Conservation (phyloP, 1,140 invertebrate species). For the Solen grandis region DNA sequence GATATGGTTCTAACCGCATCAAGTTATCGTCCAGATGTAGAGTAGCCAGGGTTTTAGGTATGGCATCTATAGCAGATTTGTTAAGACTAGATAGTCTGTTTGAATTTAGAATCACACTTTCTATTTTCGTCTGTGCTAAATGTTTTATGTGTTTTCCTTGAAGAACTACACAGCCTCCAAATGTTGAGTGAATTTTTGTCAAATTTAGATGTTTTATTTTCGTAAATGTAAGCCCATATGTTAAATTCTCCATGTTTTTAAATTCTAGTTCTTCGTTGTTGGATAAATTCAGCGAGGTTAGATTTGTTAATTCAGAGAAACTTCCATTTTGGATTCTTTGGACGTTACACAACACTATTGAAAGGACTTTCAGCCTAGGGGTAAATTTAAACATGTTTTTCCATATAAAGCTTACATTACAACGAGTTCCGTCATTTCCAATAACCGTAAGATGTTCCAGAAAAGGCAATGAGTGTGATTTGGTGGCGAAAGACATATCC, state of each 20-base stretch:
- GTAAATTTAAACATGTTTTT: background rate
- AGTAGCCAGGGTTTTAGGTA: background rate
- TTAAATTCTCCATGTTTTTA: conserved; percentile 2
- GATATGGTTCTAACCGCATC: background rate
- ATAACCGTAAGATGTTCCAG: background rate
- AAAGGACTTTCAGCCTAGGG: background rate
- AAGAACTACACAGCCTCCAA: conserved; percentile 5
- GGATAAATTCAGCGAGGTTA: background rate
- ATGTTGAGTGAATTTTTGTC: conserved; percentile 5
- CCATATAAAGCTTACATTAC: background rate
- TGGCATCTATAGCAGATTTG: background rate
- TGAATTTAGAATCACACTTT: background rate
- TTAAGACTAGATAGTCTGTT: background rate
- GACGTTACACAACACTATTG: background rate
- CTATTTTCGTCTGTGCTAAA: background rate
- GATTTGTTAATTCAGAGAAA: conserved; percentile 3
- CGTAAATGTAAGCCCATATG: background rate
- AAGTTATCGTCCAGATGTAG: conserved; percentile 3
- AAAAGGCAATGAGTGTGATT: background rate
- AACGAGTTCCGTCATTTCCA: background rate
- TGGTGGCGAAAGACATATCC: background rate
- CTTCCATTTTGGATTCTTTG: background rate
- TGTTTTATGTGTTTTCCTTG: background rate
- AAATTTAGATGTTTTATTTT: background rate
- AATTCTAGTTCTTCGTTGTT: conserved; percentile 8